phyloP scores from a whole-genome alignment of 2,113 vertebrate genomes.

The Catharus fuscescens region DNA sequence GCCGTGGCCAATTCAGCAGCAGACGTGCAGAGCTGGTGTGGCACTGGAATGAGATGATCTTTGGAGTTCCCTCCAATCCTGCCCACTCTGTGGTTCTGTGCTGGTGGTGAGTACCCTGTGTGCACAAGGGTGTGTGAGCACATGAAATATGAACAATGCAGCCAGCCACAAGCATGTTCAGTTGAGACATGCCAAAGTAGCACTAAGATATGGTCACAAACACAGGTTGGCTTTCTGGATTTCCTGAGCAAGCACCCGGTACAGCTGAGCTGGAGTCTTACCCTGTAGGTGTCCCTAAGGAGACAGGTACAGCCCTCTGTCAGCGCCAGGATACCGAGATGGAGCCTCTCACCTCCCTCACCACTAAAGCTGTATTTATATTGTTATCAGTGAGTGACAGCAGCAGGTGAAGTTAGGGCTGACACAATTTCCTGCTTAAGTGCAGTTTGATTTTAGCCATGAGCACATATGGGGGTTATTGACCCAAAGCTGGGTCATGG shows the following conservation, averaged over 20 bases:
- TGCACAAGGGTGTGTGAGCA: background rate
- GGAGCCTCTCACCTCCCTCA: background rate
- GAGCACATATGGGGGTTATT: background rate
- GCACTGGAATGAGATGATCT: background rate
- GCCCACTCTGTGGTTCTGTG: background rate
- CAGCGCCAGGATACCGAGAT: background rate
- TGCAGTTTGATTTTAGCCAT: background rate
- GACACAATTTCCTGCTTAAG: background rate
- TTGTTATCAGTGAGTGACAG: background rate
- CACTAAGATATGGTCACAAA: no score
- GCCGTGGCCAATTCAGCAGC: accelerated
- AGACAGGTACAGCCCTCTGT: background rate
- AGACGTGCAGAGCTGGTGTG: background rate
- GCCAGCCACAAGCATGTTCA: background rate
- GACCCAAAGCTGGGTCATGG: background rate
- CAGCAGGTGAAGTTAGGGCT: background rate
- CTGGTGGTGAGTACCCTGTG: background rate
- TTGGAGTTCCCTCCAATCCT: background rate
- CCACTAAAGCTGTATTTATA: background rate
- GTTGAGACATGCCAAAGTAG: accelerated
- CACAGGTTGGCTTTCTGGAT: background rate
- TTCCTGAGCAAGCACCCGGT: accelerated
- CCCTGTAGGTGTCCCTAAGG: background rate
- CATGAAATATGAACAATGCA: accelerated
- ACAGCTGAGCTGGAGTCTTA: background rate